Conservation (phyloP, 2,113 vertebrate genomes). For the Cebus imitator region DNA sequence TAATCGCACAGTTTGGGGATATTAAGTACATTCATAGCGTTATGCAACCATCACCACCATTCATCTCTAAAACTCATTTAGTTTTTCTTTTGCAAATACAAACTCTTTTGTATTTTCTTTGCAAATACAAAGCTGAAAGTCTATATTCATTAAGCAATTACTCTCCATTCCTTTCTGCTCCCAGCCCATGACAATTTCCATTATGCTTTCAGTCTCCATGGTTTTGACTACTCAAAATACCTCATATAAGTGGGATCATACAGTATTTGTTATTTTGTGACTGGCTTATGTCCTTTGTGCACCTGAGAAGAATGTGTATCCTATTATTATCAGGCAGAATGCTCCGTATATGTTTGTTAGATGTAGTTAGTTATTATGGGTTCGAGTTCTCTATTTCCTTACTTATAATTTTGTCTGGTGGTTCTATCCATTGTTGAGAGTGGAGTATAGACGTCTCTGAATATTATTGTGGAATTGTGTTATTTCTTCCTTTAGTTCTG, state of each 20-base stretch:
- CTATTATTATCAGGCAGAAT: background rate
- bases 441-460: background rate
- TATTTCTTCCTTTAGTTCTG: background rate
- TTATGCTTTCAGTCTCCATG: background rate
- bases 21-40: background rate
- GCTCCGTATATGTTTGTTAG: background rate
- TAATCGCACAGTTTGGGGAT: background rate
- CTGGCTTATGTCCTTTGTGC: background rate
- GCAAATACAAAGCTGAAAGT: background rate
- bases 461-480: background rate
- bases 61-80: background rate
- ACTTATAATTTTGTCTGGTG: background rate
- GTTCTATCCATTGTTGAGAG: background rate
- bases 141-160: background rate
- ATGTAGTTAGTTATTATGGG: background rate
- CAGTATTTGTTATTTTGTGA: background rate
- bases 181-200: background rate
- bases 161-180: too few relatives aligned
- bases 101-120: too few relatives aligned
- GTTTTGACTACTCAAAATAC: background rate
- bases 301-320: background rate
- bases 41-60: background rate
- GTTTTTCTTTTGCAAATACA: too few relatives aligned
- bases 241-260: background rate
- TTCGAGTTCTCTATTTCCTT: background rate